Evolutionary conservation across 2,888 invertebrate genomes (phyloP).

Genomic region (Aleiodes leptofemur): DNA sequence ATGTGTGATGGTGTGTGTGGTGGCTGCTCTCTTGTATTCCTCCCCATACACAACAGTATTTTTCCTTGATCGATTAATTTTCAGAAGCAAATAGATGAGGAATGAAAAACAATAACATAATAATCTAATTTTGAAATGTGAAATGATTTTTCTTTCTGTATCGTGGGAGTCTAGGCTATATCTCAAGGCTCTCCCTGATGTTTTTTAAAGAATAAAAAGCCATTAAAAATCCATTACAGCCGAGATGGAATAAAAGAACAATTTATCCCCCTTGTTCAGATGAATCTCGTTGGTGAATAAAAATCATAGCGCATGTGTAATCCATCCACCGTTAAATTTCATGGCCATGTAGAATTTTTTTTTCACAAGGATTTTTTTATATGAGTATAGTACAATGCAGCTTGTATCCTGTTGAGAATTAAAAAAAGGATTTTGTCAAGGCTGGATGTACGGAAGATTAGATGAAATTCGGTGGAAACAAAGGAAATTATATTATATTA

Average conservation of each 20-base stretch:
- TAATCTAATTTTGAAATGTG: conserved; percentile 22
- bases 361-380: conserved; percentile 26
- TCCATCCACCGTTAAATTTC: conserved; percentile 30
- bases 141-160: conserved; percentile 17
- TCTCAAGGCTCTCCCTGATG: conserved; percentile 8
- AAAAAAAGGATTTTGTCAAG: conserved; percentile 34
- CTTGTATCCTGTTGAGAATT: conserved; percentile 20
- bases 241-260: conserved; percentile 47
- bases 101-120: conserved; percentile 24
- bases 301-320: conserved; percentile 28
- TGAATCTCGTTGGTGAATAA: conserved; percentile 32
- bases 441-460: neutral
- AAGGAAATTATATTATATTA: conserved; percentile 18
- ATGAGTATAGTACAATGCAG: neutral
- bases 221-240: conserved; percentile 56
- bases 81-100: neutral
- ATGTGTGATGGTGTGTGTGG: conserved; percentile 13
- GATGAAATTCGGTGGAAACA: conserved; percentile 16
- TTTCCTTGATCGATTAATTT: conserved; percentile 30
- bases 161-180: conserved; percentile 25
- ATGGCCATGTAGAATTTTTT: conserved; percentile 22
- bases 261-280: conserved; percentile 50
- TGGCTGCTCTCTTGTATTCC: neutral
- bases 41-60: neutral
- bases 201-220: conserved; percentile 43